These are phyloP conservation scores for Pandion haliaetus DNA, from an alignment of 2,113 vertebrate species.

Conservation along the genomic window DNA sequence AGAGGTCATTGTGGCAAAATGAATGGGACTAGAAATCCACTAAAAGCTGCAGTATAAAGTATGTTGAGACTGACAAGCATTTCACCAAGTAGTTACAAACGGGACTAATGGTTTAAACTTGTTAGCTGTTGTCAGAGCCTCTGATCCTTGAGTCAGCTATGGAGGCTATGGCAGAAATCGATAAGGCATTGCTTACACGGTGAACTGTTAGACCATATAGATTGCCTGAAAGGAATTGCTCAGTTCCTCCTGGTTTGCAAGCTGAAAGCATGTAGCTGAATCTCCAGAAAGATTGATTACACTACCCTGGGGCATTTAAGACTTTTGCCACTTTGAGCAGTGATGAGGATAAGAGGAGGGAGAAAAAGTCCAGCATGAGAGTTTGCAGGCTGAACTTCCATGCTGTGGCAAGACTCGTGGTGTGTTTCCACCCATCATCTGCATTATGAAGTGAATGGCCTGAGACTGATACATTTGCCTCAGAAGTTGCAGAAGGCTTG, in stretches of 20 bases:
- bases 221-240: slow-evolving; percentile 70
- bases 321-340: slow-evolving; percentile 38
- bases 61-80: slow-evolving; percentile 72
- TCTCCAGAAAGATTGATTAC: slow-evolving; percentile 58
- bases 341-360: not conserved
- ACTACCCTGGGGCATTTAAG: slow-evolving; percentile 33
- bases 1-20: slow-evolving; percentile 75
- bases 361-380: not conserved
- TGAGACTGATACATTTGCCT: not conserved
- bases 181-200: slow-evolving; percentile 72
- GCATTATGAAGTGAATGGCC: not conserved
- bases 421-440: not conserved
- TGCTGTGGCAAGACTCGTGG: not conserved
- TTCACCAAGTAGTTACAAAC: slow-evolving; percentile 79
- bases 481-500: not conserved
- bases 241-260: slow-evolving; percentile 58
- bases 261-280: slow-evolving; percentile 65
- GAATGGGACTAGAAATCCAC: slow-evolving; percentile 73
- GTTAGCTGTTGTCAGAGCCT: slow-evolving; percentile 79
- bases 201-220: slow-evolving; percentile 74
- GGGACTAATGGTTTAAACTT: slow-evolving; percentile 82
- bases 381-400: not conserved
- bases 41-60: slow-evolving; percentile 73
- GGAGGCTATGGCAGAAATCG: slow-evolving; percentile 74
- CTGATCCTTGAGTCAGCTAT: slow-evolving; percentile 76